Evolutionary conservation across 2,797 vertebrate genomes (phyloP), one percentile per base, ranked within the genome.

Genomic region (Botia almorhae): DNA sequence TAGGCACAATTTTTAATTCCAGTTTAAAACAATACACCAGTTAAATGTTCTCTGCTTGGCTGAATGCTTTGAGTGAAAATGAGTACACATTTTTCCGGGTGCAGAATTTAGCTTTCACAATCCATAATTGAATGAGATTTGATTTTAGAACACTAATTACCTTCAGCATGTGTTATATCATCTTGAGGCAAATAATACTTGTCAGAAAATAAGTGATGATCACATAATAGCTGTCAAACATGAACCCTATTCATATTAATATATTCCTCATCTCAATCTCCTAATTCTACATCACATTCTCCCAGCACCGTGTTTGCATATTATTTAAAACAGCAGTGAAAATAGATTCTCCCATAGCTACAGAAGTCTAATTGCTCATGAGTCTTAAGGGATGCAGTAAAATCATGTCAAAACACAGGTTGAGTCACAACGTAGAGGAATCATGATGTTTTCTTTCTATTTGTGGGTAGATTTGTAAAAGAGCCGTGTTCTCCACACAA

Each of bases 381-480:
- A 85, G 83, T 83, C 48, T 80, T 51, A 21, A 29, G 23, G 23
- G 80, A 69, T 69, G 84, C 82, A 74, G 55, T 48, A 82, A 74
- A 76, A 56, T 21, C 10, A 53, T 82, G 84, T 84, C 78, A 85
- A 69, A 73, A 74, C 48, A 67, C 3, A 39, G 76, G 81, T 69
- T 84, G 74, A 88, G 82, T 67, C 39, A 29, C 11, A 69, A 75
- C 23, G 64, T 64, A 69, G 65, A 70, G 36, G 84, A 87, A 88
- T 84, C 73, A 73, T 53, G 78, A 73, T 83, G 80, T 87, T 86
- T 85, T 78, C 69, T 81, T 81, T 86, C 76, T 70, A 83, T 33
- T 82, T 81, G 81, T 86, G 76, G 76, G 26, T 83, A 77, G 53
- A 71, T 78, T 75, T 70, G 67, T 55, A 80, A 88, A 87, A 80